phyloP scores from a whole-genome alignment of 1,140 invertebrate genomes.

The Gonioctena quinquepunctata region DNA sequence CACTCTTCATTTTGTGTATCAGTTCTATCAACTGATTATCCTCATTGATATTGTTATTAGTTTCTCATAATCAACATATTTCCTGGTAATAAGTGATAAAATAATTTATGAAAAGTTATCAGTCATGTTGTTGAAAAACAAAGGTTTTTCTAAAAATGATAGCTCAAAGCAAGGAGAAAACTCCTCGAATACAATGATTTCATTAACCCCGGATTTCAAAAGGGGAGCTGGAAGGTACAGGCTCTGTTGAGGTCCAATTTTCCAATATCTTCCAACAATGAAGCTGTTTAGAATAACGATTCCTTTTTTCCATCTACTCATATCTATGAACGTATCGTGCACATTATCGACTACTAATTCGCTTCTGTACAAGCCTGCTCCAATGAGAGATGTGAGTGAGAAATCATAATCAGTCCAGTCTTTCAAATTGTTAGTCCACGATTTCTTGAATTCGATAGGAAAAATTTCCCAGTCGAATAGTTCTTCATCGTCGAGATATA shows the following conservation, averaged over 20 bases:
- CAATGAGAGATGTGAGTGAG: background rate
- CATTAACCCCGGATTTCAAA: slow-evolving; percentile 58
- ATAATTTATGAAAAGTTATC: no score
- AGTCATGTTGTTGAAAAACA: background rate
- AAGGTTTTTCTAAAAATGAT: slow-evolving; percentile 6
- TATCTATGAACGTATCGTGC: slow-evolving; percentile 44
- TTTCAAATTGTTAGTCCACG: slow-evolving; percentile 46
- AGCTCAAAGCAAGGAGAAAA: slow-evolving; percentile 30
- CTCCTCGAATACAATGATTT: slow-evolving; percentile 51
- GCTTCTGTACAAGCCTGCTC: slow-evolving; percentile 47
- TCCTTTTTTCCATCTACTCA: slow-evolving; percentile 60
- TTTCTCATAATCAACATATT: no score
- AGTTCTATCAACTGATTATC: no score
- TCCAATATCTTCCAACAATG: slow-evolving; percentile 64
- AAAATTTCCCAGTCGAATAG: slow-evolving; percentile 58
- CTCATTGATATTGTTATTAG: no score
- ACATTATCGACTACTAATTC: slow-evolving; percentile 1
- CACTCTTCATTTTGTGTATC: no score
- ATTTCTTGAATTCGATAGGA: slow-evolving; percentile 60
- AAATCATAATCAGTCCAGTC: background rate
- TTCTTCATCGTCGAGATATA: slow-evolving; percentile 54
- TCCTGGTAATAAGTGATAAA: no score
- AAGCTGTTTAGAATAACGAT: slow-evolving; percentile 67
- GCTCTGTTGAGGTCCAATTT: slow-evolving; percentile 62
- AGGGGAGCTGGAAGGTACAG: slow-evolving; percentile 64